Conservation (phyloP, 2,888 invertebrate genomes). For the Malacosoma neustria region DNA sequence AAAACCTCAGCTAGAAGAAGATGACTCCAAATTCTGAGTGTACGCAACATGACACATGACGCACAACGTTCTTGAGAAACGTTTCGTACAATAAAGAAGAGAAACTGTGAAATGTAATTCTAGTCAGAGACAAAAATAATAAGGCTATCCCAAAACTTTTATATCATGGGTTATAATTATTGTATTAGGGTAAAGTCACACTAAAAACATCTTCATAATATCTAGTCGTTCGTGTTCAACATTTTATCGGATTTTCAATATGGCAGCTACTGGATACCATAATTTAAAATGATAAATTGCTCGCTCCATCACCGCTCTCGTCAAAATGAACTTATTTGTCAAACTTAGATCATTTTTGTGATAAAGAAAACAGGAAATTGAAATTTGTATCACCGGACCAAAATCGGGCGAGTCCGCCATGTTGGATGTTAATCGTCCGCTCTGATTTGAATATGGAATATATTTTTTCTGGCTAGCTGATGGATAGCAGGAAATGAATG, state of each 20-base stretch:
- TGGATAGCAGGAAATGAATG: slow-evolving; percentile 48
- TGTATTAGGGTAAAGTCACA: too few relatives aligned
- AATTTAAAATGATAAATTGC: slow-evolving; percentile 52
- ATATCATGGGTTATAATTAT: too few relatives aligned
- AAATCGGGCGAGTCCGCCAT: slow-evolving; percentile 56
- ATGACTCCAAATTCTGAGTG: too few relatives aligned
- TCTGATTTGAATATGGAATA: slow-evolving; percentile 65
- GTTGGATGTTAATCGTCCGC: slow-evolving; percentile 59
- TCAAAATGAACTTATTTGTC: slow-evolving; percentile 73
- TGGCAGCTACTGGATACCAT: slow-evolving; percentile 43
- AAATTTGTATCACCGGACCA: slow-evolving; percentile 68
- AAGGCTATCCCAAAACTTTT: too few relatives aligned
- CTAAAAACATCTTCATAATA: neutral
- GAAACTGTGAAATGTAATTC: too few relatives aligned
- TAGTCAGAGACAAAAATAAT: too few relatives aligned
- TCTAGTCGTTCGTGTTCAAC: slow-evolving; percentile 13
- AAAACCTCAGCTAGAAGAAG: too few relatives aligned
- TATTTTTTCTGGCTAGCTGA: slow-evolving; percentile 38
- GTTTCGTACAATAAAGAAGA: too few relatives aligned
- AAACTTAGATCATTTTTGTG: slow-evolving; percentile 60
- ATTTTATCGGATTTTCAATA: slow-evolving; percentile 31
- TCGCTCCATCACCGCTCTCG: slow-evolving; percentile 48
- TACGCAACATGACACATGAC: too few relatives aligned
- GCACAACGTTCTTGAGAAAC: too few relatives aligned
- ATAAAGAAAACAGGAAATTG: slow-evolving; percentile 70